Percentiles rank a stretch among this genome's conserved stretches.
phyloP scores from a whole-genome alignment of 2,888 invertebrate genomes.

The Philereme transversata region DNA sequence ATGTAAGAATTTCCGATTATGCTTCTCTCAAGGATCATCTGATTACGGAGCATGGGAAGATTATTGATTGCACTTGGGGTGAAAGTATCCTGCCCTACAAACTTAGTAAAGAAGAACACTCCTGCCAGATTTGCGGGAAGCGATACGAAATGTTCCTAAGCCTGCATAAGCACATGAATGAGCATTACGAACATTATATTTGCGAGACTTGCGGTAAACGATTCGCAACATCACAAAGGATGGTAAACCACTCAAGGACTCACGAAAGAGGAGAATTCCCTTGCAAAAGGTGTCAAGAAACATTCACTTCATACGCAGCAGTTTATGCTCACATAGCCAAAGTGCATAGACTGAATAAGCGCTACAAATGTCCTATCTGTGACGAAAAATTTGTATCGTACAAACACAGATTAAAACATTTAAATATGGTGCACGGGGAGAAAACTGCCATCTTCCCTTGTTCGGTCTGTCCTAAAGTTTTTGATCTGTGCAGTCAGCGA shows the following conservation, averaged over 20 bases:
- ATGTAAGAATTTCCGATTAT: slow-evolving; percentile 57
- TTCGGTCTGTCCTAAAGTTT: slow-evolving; percentile 70
- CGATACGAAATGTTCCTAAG: slow-evolving; percentile 74
- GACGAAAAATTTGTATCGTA: slow-evolving; percentile 75
- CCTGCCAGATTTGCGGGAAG: slow-evolving; percentile 73
- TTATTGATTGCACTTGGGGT: slow-evolving; percentile 63
- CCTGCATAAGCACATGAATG: slow-evolving; percentile 77
- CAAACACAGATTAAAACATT: slow-evolving; percentile 70
- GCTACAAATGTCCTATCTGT: slow-evolving; percentile 77
- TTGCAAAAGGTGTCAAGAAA: slow-evolving; percentile 69
- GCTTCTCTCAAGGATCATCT: slow-evolving; percentile 63
- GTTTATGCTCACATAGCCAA: slow-evolving; percentile 69
- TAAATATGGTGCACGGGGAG: slow-evolving; percentile 68
- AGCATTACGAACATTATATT: slow-evolving; percentile 74
- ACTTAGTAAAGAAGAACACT: slow-evolving; percentile 66
- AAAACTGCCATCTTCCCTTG: slow-evolving; percentile 73
- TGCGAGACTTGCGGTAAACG: slow-evolving; percentile 77
- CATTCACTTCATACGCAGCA: slow-evolving; percentile 62
- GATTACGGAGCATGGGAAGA: slow-evolving; percentile 57
- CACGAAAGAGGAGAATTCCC: slow-evolving; percentile 70
- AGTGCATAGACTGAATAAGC: slow-evolving; percentile 67
- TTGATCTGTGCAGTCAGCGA: slow-evolving; percentile 71
- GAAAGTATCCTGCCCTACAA: slow-evolving; percentile 75
- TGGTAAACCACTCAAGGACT: slow-evolving; percentile 71
- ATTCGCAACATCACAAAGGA: slow-evolving; percentile 70